Base-by-base conservation (phyloP, 1,140 invertebrate species). In the Bombus vancouverensis region DNA sequence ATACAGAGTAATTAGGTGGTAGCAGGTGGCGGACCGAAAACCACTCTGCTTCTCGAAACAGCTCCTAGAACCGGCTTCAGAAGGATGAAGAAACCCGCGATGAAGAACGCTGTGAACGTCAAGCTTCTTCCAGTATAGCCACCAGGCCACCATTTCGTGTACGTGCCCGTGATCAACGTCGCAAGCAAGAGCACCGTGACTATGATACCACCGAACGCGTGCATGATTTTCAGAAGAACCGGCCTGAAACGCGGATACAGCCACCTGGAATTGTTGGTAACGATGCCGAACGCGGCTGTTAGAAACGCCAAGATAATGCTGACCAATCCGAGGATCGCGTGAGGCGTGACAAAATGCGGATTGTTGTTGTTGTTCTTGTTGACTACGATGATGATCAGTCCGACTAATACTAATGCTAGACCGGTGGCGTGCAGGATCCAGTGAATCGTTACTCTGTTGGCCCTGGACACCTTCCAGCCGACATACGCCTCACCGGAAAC, bases 211-310 rank as follows among this genome's bases (percentile, higher is more conserved):
- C 90, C 91, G 18, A 91, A 92, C 4, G 92, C 93, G 66, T 95
- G 95, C 13, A 88, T n/a, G 13, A 95, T 91, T 78, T 95, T 95
- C 15, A 95, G 53, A 0, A 93, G 34, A 0, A 95, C 80, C 0
- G 94, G 94, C 59, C 93, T 86, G 2, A 95, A 77, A 0, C 66
- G 79, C 0, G 94, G 95, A 74, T 94, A 94, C 22, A 95, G 37
- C 94, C 93, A 95, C 9, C 88, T 90, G 18, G 93, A 93, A 84
- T 95, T 94, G 62, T 94, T 93, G 0, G 94, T 91, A 1, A 94
- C 47, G 39, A 95, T 86, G 0, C 95, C 95, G 74, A 93, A 94
- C 8, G 72, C 2, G 0, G 92, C 92, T 0, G 92, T 87, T 0
- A 92, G 18, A 1, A 84, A 47, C 2, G 91, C 76, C 1, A 95